A percentile compares a stretch with the other conserved stretches of the same genome.
These are phyloP conservation scores for Danio tinwini DNA, from an alignment of 2,797 vertebrate species.

Conservation along the genomic window DNA sequence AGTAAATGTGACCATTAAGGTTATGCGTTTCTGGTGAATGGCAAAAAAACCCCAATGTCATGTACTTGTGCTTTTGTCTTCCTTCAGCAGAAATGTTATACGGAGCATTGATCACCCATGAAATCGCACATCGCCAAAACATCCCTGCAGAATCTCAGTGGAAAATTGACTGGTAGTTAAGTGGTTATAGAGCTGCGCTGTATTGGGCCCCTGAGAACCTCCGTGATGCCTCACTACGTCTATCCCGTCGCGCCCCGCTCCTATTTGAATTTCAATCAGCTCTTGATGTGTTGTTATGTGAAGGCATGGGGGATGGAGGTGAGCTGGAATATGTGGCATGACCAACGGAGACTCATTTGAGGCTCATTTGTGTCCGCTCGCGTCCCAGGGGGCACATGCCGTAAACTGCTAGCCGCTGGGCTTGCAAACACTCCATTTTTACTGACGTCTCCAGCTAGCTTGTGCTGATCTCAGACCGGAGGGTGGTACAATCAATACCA, in stretches of 20 bases:
- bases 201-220: constrained; percentile 73
- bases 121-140: constrained; percentile 33
- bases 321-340: constrained; percentile 70
- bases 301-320: constrained; percentile 63
- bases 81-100: constrained; percentile 4
- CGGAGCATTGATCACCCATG: constrained; percentile 23
- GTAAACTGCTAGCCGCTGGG: constrained; percentile 74
- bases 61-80: background rate
- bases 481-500: constrained; percentile 68
- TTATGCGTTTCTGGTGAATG: constrained; percentile 6
- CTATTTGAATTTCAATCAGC: constrained; percentile 81
- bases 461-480: constrained; percentile 58
- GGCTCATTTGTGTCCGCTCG: constrained; percentile 68
- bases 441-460: constrained; percentile 27
- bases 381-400: constrained; percentile 67
- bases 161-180: constrained; percentile 76
- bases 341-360: constrained; percentile 71
- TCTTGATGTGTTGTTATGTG: constrained; percentile 67
- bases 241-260: constrained; percentile 65
- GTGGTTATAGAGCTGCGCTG: constrained; percentile 77
- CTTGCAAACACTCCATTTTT: constrained; percentile 67
- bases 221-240: constrained; percentile 57
- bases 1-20: constrained; percentile 36
- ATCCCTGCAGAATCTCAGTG: constrained; percentile 67
- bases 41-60: constrained; percentile 22